Evolutionary conservation across 2,113 vertebrate genomes (phyloP), one percentile per base, ranked within the genome.

Genomic region (Bubo scandiacus): DNA sequence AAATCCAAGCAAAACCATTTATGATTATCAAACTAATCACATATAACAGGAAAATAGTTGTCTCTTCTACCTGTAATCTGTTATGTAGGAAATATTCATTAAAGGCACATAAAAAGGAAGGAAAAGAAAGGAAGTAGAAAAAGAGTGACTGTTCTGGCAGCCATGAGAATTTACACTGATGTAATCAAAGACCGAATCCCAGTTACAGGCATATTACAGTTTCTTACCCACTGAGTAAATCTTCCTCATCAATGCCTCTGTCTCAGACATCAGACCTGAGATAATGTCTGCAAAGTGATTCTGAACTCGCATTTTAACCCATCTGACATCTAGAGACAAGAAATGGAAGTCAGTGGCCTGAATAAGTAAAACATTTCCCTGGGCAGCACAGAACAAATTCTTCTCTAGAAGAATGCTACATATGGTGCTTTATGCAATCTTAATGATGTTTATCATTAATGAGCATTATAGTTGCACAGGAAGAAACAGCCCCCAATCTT

Each of bases 241-340:
- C 5, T 29, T 91, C 91, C 49, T 97, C 81, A 98, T 98, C 94
- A 98, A 67, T 1, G 6, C 26, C 75, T 99, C 98, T 32, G 94
- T 98, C 75, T 98, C 94, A 27, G 40, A 80, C 98, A 99, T 99
- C 94, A 99, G 97, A 57, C 70, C 77, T 25, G 81, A 94, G 59
- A 99, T 96, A 88, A 98, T 97, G n/a, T 54, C 58, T 90, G 97
- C 97, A 97, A 99, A 99, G 23, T 18, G 91, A 94, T 98, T 95
- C 8, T 26, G 74, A 38, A 71, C 57, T 40, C 96, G 90, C 38
- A n/a, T 94, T 61, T 57, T 54, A 58, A 98, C 97, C 62, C 80
- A 88, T 57, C 83, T 97, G 92, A 97, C 97, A 54, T 93, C 98
- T 99, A 91, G 32, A 96, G 65, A 70, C 71, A 92, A 86, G 21